Conservation (phyloP, 2,888 invertebrate species). For the Prosopocoilus inquinatus region DNA sequence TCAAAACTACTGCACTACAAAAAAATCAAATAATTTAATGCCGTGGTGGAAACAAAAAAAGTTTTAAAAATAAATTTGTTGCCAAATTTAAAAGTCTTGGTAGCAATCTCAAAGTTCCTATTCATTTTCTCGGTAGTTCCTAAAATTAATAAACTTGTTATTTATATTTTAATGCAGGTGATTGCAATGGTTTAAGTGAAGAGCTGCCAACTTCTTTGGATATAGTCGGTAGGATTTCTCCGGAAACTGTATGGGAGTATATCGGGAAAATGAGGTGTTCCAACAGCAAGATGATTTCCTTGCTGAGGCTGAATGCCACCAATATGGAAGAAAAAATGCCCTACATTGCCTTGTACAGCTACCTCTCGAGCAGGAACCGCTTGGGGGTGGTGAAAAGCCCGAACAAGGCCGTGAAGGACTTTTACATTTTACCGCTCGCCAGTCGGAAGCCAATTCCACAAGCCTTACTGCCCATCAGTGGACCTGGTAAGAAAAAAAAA, state of each 20-base stretch:
- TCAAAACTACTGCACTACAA: too few species aligned
- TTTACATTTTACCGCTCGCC: conserved; percentile 86
- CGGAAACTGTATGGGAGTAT: conserved; percentile 91
- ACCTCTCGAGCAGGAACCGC: conserved; percentile 79
- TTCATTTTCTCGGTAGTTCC: background rate
- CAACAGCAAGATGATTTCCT: conserved; percentile 82
- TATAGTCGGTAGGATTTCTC: conserved; percentile 89
- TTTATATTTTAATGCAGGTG: conserved; percentile 53
- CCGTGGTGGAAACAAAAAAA: too few species aligned
- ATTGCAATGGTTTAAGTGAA: conserved; percentile 64
- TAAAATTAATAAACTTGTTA: too few species aligned
- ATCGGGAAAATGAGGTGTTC: conserved; percentile 86
- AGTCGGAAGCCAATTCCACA: conserved; percentile 69
- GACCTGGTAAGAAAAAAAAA: conserved; percentile 57
- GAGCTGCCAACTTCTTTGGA: conserved; percentile 76
- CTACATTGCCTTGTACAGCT: conserved; percentile 83
- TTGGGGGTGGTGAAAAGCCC: conserved; percentile 82
- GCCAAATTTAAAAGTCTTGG: background rate
- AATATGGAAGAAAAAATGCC: conserved; percentile 81
- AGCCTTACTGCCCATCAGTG: conserved; percentile 66
- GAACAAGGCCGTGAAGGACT: conserved; percentile 83
- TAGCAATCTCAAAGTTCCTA: too few species aligned
- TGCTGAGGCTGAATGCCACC: conserved; percentile 77
- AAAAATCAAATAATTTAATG: too few species aligned
- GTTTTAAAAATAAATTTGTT: background rate